Base-by-base conservation (phyloP, 2,113 vertebrate species). In the Irena cyanogastra region DNA sequence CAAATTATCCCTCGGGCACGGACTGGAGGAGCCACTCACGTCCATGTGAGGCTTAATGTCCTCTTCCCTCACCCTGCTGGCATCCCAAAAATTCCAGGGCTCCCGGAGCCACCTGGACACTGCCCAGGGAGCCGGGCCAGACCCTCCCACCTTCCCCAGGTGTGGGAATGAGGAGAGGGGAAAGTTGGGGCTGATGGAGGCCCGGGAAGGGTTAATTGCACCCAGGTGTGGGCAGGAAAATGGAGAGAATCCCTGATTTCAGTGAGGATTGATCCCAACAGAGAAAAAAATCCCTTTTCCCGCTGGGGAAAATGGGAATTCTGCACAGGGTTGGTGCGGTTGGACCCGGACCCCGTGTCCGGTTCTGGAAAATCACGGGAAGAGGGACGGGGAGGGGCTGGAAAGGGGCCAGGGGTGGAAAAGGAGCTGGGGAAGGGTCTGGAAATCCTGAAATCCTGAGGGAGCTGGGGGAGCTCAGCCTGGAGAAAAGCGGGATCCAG, bases 241-340 rank as follows among this genome's bases (percentile, higher is more conserved):
- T 4, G 50, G 44, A 45, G 45, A 42, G 19, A 60, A 50, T 42
- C 19, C 12, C 54, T 1, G 44, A 70, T 50, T 82, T 70, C 15
- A 0, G 6, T 59, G 41, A 30, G 26, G 23, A 45, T 35, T 2
- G 3, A 13, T 13, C 0, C n/a, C n/a, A n/a, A n/a, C n/a, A n/a
- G 8, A 13, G 37, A 16, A 22, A 16, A 54, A 78, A 42, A 28
- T n/a, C 28, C 30, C 4, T 42, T 9, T 28, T 42, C 5, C 23
- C 8, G 23, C 37, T 23, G 0, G 0, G n/a, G 28, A 41, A 42
- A 35, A 42, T 3, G 24, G 44, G 37, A 70, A 82, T 82, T 6
- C 23, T 18, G 39, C 26, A 3, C 1, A 2, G 52, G 33, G 7
- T 9, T 27, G 53, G 65, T 21, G 28, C 8, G 42, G n/a, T 11